phyloP scores from a whole-genome alignment of 2,888 invertebrate species.

The Cheilosia impressa region DNA sequence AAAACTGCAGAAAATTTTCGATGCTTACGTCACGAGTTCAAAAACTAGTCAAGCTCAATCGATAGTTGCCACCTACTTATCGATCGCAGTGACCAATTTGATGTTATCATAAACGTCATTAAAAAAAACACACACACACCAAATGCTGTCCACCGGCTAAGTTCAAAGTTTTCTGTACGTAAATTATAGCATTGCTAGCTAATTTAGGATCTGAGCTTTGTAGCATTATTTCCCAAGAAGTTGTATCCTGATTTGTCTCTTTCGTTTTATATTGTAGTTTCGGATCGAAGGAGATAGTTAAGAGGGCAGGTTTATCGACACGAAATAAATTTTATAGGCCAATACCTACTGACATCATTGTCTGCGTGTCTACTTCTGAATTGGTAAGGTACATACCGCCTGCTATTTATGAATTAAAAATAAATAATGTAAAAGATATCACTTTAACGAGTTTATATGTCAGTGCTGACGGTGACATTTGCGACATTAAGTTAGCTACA shows the following conservation, averaged over 20 bases:
- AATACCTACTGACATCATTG: constrained; percentile 42
- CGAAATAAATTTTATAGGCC: constrained; percentile 27
- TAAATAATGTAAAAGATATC: constrained; percentile 8
- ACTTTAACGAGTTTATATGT: not conserved
- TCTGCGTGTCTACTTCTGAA: constrained; percentile 16
- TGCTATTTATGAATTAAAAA: not conserved
- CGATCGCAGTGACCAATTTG: constrained; percentile 16
- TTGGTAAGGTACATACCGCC: not conserved
- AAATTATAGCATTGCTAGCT: not conserved
- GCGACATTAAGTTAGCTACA: too few relatives aligned
- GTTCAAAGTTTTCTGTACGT: not conserved
- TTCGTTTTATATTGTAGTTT: constrained; percentile 11
- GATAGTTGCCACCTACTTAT: constrained; percentile 46
- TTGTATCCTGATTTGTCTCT: constrained; percentile 30
- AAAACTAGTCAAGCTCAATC: constrained; percentile 5
- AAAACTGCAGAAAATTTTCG: not conserved
- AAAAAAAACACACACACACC: not conserved
- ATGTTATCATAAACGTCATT: not conserved
- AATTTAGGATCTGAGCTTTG: constrained; percentile 21
- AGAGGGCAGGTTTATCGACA: constrained; percentile 31
- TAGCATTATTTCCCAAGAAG: constrained; percentile 7
- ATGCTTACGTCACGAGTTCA: not conserved
- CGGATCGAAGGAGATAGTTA: not conserved
- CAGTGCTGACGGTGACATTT: too few relatives aligned
- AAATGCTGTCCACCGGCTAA: not conserved